Base-by-base conservation (phyloP, 2,888 invertebrate species). In the Portevinia maculata region DNA sequence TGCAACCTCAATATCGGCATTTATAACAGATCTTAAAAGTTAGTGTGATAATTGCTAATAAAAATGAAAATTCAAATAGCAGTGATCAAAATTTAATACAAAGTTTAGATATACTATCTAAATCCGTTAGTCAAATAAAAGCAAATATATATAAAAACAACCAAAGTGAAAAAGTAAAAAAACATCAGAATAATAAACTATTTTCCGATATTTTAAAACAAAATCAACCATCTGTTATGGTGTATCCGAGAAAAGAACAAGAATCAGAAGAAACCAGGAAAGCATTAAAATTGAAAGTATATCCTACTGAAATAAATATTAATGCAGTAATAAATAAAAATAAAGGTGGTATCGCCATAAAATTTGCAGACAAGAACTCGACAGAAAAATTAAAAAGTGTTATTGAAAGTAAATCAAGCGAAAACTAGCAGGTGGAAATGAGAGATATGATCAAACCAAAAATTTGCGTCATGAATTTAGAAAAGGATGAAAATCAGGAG, bases 351-450 rank as follows among this genome's bases (percentile, higher is more conserved):
- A 13, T 55, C 11, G 55, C 39, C 3, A 55, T 55, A 39, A 55
- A 39, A 21, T 55, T 21, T 55, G 60, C 46, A n/a, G 32, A 57
- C 13, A 57, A 57, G n/a, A 15, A 21, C 1, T 59, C 44, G 15
- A 44, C 59, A 13, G 30, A 59, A 13, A 59, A 59, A 59, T 9
- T 59, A 5, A 59, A 41, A 44, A 44, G 17, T 59, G 59, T 39
- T 1, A 57, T 57, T 24, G 57, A 57, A 39, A 52, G 15, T 4
- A 52, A 32, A 52, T n/a, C n/a, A 28, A 32, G 28, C 5, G 15
- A 32, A 30, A 15, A 52, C n/a, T 52, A 52, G 30, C 5, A 52
- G 32, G 52, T 48, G 11, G 48, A 48, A 24, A 4, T 48, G 24
- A 5, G 24, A 28, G 48, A 48, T 48, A 24, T 32, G 30, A 21